These are phyloP conservation scores for Aptenodytes patagonicus DNA, from an alignment of 2,113 vertebrate species.

Conservation along the genomic window DNA sequence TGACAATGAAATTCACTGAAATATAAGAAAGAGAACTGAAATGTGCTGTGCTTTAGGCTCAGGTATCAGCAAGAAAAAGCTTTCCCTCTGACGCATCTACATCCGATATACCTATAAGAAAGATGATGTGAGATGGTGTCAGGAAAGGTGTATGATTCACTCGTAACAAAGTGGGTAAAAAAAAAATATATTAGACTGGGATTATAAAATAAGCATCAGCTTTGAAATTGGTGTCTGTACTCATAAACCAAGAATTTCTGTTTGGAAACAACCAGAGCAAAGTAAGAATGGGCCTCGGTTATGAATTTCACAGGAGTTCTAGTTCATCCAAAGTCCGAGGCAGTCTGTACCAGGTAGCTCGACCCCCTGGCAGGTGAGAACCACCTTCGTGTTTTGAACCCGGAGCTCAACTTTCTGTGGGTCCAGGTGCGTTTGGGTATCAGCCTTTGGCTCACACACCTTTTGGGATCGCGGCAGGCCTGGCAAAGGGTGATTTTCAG, in stretches of 20 bases:
- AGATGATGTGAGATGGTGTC: not conserved
- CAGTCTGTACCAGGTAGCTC: not conserved
- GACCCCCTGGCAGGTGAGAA: not conserved
- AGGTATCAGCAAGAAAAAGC: not conserved
- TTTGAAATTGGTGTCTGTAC: not conserved
- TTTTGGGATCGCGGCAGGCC: not conserved
- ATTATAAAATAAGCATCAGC: not conserved
- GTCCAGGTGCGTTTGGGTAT: rapidly evolving
- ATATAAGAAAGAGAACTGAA: not conserved
- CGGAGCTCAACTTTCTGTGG: not conserved
- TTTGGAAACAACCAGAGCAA: not conserved
- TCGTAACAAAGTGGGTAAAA: not conserved
- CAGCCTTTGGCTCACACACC: not conserved
- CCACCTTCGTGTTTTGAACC: not conserved
- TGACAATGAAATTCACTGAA: not conserved
- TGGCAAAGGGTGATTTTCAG: not conserved
- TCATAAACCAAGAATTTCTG: not conserved
- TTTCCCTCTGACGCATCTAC: not conserved
- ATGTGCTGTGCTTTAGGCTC: not conserved
- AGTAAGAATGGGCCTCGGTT: not conserved
- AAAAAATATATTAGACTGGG: not conserved
- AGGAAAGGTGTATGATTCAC: not conserved
- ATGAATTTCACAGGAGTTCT: not conserved
- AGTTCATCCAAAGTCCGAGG: not conserved
- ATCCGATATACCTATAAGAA: not conserved